Base-by-base conservation (phyloP, 2,888 invertebrate genomes). In the Calephelis perditalis region DNA sequence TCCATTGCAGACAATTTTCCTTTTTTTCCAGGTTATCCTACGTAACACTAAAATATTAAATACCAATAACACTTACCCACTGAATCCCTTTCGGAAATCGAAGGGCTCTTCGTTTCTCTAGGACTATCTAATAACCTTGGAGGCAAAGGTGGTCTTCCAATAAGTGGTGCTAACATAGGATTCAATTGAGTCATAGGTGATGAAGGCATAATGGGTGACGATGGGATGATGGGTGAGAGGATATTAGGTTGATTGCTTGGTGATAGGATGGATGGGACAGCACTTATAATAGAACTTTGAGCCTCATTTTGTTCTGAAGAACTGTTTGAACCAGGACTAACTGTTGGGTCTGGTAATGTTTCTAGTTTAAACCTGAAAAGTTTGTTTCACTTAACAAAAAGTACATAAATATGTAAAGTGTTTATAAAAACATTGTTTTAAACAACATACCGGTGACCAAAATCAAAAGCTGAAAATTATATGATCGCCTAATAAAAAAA, bases 311-410 rank as follows among this genome's bases (percentile, higher is more conserved):
- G 86, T 67, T 91, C 91, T 0, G 91, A 91, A 0, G 91, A 91
- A 62, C 90, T 90, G 67, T 91, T 90, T 0, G 91, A 91, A 0
- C 90, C 87, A 0, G 91, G 90, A 65, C 91, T 91, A n/a, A 89
- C 71, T 1, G 86, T 86, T 3, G 86, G 80, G 57, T 85, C 91
- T 2, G 83, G 82, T 0, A 83, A 67, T 46, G 80, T 82, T 65
- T 87, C 88, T 2, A 88, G 68, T 68, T 86, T 86, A 68, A 88
- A 88, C 69, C 88, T 88, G 79, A 7, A 72, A 71, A 55, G 4
- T 26, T 26, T 3, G 26, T 26, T 26, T 3, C 26, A 26, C 26
- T 26, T 26, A 26, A 15, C 15, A 1, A 15, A 57, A 56, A 7
- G 36, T 26, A 52, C 10, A 59, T 37, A 37, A 49, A 52, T 58